Evolutionary conservation across 2,797 vertebrate genomes (phyloP).

Genomic region (Spatula versicolor): DNA sequence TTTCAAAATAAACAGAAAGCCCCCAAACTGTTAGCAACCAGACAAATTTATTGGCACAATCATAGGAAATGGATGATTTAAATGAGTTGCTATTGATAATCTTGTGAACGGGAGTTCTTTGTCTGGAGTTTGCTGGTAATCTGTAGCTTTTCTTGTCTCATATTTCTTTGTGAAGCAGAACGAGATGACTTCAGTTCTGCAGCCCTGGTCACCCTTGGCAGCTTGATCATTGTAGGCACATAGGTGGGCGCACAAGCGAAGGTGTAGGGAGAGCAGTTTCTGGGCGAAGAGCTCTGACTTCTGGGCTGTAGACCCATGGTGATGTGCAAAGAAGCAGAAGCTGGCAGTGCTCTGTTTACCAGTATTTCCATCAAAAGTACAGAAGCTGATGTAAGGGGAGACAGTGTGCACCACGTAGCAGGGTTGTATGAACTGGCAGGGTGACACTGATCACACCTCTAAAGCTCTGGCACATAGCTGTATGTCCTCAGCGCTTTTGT

Average conservation of each 20-base stretch:
- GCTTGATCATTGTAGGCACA: not conserved
- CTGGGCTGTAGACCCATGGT: not conserved
- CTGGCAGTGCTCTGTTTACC: not conserved
- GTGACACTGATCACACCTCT: not conserved
- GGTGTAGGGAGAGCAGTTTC: not conserved
- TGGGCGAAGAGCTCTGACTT: not conserved
- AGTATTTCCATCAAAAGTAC: not conserved
- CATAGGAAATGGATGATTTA: not conserved
- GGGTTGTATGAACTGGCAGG: not conserved
- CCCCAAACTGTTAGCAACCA: not conserved
- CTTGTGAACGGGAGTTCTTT: not conserved
- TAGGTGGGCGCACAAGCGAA: fast-evolving
- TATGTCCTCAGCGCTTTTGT: not conserved
- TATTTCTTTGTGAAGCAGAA: not conserved
- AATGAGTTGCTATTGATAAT: not conserved
- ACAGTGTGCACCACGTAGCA: not conserved
- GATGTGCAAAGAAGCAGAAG: not conserved
- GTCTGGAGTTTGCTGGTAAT: not conserved
- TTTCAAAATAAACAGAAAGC: not conserved
- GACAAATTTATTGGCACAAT: not conserved
- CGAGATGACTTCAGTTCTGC: not conserved
- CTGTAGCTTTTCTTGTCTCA: not conserved
- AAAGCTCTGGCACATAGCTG: not conserved
- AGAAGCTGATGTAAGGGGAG: not conserved
- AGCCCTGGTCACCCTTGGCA: not conserved